A percentile compares a stretch with the other conserved stretches of the same genome.
Conservation (phyloP, 92 coral and sea anemone genomes). For the Nematostella vectensis region DNA sequence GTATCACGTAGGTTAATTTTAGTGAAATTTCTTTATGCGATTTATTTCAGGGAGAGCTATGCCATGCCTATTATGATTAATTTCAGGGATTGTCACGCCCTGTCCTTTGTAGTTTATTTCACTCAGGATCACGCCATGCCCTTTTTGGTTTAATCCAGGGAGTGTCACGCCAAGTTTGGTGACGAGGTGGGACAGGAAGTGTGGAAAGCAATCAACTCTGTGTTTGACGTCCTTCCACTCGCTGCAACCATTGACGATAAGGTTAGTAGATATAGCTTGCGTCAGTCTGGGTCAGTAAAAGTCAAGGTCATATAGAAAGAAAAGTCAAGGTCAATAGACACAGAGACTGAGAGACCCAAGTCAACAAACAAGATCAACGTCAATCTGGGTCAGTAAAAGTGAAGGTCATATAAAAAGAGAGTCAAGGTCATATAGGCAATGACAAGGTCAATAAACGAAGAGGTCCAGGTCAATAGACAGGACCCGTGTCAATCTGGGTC, state of each 20-base stretch:
- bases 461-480: too few species aligned
- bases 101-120: neutral
- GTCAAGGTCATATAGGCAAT: too few species aligned
- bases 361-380: too few species aligned
- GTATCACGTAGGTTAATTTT: neutral
- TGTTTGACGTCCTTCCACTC: slow-evolving; percentile 73
- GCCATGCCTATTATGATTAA: too few species aligned
- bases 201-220: slow-evolving; percentile 70
- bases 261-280: slow-evolving; percentile 45
- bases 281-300: too few species aligned
- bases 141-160: slow-evolving; percentile 23
- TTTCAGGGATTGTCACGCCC: neutral
- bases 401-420: too few species aligned
- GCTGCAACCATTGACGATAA: slow-evolving; percentile 77
- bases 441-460: too few species aligned
- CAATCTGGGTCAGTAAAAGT: too few species aligned
- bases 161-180: slow-evolving; percentile 72
- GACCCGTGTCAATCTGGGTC: too few species aligned
- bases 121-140: neutral
- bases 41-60: neutral
- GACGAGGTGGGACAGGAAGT: slow-evolving; percentile 55
- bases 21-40: neutral
- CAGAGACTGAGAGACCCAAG: too few species aligned
- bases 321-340: too few species aligned
- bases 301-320: too few species aligned